These are phyloP conservation scores for Tyrophagus putrescentiae DNA, from an alignment of 1,140 invertebrate genomes.

Conservation along the genomic window DNA sequence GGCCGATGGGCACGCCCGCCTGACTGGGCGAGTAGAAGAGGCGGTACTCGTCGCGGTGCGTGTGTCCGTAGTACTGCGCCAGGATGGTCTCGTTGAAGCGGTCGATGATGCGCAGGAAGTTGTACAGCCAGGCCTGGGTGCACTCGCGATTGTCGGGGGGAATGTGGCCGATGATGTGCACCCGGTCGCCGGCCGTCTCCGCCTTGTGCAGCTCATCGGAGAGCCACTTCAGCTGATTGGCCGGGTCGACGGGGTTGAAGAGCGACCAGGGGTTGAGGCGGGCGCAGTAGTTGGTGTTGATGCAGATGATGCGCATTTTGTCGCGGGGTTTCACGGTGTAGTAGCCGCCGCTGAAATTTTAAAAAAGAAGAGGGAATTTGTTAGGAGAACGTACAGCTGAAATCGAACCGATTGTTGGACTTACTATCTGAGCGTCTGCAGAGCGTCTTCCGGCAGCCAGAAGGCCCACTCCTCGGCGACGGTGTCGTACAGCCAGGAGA, in stretches of 20 bases:
- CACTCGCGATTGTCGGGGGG: slow-evolving; percentile 88
- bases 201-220: slow-evolving; percentile 81
- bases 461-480: slow-evolving; percentile 68
- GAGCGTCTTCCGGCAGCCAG: slow-evolving; percentile 71
- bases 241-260: slow-evolving; percentile 81
- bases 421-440: slow-evolving; percentile 54
- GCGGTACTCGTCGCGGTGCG: slow-evolving; percentile 85
- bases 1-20: slow-evolving; percentile 22
- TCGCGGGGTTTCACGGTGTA: slow-evolving; percentile 73
- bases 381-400: background rate
- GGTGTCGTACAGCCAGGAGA: slow-evolving; percentile 80
- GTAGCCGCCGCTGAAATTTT: slow-evolving; percentile 56
- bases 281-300: slow-evolving; percentile 90
- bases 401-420: slow-evolving; percentile 15
- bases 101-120: slow-evolving; percentile 76
- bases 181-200: slow-evolving; percentile 80
- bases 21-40: slow-evolving; percentile 52
- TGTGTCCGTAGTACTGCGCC: slow-evolving; percentile 89
- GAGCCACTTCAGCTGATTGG: slow-evolving; percentile 85
- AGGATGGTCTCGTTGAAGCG: slow-evolving; percentile 72
- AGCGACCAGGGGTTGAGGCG: slow-evolving; percentile 52
- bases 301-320: slow-evolving; percentile 69
- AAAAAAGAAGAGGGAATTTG: background rate
- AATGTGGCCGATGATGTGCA: slow-evolving; percentile 94
- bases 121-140: slow-evolving; percentile 75